Evolutionary conservation across 2,888 invertebrate genomes (phyloP).

Genomic region (Aleiodes alternator): DNA sequence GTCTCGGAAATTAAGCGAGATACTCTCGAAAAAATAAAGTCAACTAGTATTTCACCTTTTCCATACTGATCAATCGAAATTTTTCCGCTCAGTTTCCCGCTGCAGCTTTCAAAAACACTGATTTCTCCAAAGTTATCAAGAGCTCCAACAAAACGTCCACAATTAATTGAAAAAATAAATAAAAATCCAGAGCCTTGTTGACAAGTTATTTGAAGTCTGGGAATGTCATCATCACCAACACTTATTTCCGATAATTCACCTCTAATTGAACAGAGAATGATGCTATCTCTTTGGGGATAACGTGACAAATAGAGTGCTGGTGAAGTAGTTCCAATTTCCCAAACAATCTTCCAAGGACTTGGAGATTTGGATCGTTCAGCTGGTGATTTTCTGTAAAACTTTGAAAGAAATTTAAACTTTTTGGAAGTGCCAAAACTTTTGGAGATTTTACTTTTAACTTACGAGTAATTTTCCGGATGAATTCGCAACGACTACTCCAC

Average conservation of each 20-base stretch:
- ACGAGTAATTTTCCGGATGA: constrained; percentile 57
- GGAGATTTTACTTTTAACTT: constrained; percentile 37
- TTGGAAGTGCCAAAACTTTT: neutral
- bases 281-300: constrained; percentile 57
- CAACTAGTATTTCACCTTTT: constrained; percentile 53
- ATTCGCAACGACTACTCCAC: constrained; percentile 58
- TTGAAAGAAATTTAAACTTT: constrained; percentile 6
- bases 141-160: constrained; percentile 45
- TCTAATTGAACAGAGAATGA: constrained; percentile 56
- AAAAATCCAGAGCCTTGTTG: constrained; percentile 52
- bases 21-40: too few relatives aligned
- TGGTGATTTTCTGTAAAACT: constrained; percentile 64
- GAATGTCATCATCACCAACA: constrained; percentile 52
- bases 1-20: too few relatives aligned
- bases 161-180: constrained; percentile 49
- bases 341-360: constrained; percentile 57
- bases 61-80: constrained; percentile 59
- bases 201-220: constrained; percentile 53
- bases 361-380: constrained; percentile 51
- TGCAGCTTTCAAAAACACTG: constrained; percentile 55
- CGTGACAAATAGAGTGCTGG: constrained; percentile 54
- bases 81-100: constrained; percentile 52
- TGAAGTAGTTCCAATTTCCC: constrained; percentile 58
- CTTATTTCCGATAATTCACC: constrained; percentile 62
- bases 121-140: constrained; percentile 58